phyloP scores from a whole-genome alignment of 1,140 invertebrate genomes.

The Diprion similis region DNA sequence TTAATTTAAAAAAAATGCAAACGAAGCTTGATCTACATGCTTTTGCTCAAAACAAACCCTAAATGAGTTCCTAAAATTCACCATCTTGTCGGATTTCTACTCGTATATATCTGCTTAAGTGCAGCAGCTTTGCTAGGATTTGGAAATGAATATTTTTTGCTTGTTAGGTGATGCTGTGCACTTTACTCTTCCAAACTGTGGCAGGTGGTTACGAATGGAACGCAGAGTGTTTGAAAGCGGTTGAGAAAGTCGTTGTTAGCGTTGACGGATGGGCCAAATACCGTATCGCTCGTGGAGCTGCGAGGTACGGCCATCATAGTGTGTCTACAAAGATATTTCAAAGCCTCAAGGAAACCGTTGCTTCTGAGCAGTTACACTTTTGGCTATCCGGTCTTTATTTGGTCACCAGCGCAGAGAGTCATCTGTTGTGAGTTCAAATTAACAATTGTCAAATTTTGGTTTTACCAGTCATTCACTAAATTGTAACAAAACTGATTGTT shows the following conservation, averaged over 20 bases:
- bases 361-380: slow-evolving; percentile 89
- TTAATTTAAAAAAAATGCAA: no score
- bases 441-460: not conserved
- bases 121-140: no score
- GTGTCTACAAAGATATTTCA: slow-evolving; percentile 74
- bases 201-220: slow-evolving; percentile 70
- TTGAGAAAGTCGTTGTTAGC: slow-evolving; percentile 66
- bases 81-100: not conserved
- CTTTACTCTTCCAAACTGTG: slow-evolving; percentile 83
- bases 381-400: slow-evolving; percentile 84
- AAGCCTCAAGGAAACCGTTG: slow-evolving; percentile 75
- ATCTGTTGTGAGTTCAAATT: slow-evolving; percentile 55
- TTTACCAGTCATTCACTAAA: not conserved
- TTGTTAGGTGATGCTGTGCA: slow-evolving; percentile 74
- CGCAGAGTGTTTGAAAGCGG: slow-evolving; percentile 60
- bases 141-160: slow-evolving; percentile 19
- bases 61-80: no score
- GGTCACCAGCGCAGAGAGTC: slow-evolving; percentile 72
- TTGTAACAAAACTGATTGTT: slow-evolving; percentile 11
- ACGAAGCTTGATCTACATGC: no score
- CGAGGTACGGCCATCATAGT: slow-evolving; percentile 83
- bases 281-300: slow-evolving; percentile 83
- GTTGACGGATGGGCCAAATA: slow-evolving; percentile 86
- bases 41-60: no score
- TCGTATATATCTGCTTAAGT: slow-evolving; percentile 8